Percentiles rank a stretch among this genome's conserved stretches.
These are phyloP conservation scores for Mirza zaza DNA, from an alignment of 2,113 vertebrate genomes.

Conservation along the genomic window DNA sequence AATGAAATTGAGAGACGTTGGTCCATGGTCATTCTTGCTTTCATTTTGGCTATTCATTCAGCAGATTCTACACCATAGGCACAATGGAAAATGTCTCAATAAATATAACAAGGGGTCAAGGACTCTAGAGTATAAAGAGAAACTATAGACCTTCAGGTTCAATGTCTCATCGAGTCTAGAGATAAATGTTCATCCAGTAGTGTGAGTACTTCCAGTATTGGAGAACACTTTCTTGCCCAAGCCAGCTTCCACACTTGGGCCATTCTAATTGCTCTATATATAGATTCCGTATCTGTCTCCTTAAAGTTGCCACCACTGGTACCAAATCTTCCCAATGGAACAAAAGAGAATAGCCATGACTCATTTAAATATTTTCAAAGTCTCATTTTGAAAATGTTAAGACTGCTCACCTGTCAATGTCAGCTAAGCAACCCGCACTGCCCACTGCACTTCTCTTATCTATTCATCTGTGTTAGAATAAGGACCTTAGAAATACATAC, in stretches of 20 bases:
- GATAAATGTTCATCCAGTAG: neutral
- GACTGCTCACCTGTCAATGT: neutral
- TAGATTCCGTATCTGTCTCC: neutral
- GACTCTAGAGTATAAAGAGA: neutral
- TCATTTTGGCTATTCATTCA: neutral
- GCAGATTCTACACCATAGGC: neutral
- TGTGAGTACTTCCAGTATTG: neutral
- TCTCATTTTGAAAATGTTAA: constrained; percentile 41
- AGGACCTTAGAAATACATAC: neutral
- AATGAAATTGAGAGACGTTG: neutral
- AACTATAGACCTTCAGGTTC: neutral
- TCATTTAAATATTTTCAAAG: constrained; percentile 8
- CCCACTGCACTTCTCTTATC: neutral
- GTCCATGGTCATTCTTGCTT: neutral
- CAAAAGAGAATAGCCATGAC: neutral
- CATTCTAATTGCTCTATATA: constrained; percentile 5
- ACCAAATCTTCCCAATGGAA: neutral
- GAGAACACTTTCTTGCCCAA: neutral
- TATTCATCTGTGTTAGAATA: constrained; percentile 17
- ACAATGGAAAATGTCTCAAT: constrained; percentile 4
- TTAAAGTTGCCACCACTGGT: neutral
- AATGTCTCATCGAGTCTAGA: neutral
- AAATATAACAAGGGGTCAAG: neutral
- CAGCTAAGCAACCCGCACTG: neutral
- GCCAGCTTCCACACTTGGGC: neutral